A percentile compares a stretch with the other conserved stretches of the same genome.
These are phyloP conservation scores for Cebus imitator DNA, from an alignment of 2,113 vertebrate genomes.

Conservation along the genomic window DNA sequence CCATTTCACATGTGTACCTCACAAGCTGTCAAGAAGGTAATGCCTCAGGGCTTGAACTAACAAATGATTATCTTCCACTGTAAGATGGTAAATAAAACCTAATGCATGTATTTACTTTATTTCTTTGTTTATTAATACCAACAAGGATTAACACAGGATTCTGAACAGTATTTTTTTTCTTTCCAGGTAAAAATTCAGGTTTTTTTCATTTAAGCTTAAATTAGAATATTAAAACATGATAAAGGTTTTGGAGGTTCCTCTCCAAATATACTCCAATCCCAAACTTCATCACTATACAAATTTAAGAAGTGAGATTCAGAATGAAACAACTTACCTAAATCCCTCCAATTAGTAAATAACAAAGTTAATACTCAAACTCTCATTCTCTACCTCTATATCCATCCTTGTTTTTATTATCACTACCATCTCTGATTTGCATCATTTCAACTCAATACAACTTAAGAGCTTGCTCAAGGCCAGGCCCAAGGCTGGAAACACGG, in stretches of 20 bases:
- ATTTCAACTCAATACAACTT: background rate
- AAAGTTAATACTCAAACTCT: background rate
- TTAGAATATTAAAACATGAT: background rate
- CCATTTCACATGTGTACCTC: background rate
- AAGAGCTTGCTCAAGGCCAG: background rate
- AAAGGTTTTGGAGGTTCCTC: background rate
- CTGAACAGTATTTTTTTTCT: background rate
- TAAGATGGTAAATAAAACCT: constrained; percentile 33
- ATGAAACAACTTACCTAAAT: background rate
- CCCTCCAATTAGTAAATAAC: background rate
- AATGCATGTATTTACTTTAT: constrained; percentile 7
- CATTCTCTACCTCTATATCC: background rate
- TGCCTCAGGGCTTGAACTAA: background rate
- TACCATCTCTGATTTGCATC: background rate
- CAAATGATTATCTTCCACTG: background rate
- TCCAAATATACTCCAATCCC: background rate
- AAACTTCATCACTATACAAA: background rate
- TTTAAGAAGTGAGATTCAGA: background rate
- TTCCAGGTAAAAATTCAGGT: background rate
- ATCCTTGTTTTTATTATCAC: background rate
- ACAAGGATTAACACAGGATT: background rate
- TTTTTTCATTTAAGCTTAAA: constrained; percentile 4
- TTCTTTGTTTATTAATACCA: constrained; percentile 43
- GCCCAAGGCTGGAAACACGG: background rate
- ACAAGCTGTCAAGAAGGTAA: constrained; percentile 21